Evolutionary conservation across 2,888 invertebrate species (phyloP).

Genomic region (Brachyptera risi): DNA sequence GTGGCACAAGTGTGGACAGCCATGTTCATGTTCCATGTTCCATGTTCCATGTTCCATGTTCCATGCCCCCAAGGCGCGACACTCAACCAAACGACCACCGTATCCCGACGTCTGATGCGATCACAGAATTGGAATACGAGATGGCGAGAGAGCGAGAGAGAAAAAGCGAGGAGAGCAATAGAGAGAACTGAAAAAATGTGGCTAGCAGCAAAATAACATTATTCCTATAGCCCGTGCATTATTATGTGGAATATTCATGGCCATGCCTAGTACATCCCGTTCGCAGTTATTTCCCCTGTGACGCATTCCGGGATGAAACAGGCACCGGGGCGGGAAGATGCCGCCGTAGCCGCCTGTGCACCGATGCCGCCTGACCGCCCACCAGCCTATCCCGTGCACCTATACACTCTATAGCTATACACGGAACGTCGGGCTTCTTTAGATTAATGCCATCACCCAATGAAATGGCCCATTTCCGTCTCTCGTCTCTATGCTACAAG

Average conservation of each 20-base stretch:
- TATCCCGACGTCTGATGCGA: not conserved
- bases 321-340: not conserved
- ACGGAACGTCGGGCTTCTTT: not conserved
- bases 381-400: not conserved
- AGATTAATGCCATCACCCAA: constrained; percentile 4
- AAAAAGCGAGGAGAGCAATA: too few species aligned
- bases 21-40: too few species aligned
- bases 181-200: too few species aligned
- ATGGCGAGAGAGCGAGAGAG: too few species aligned
- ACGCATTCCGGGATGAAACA: not conserved
- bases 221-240: constrained; percentile 1
- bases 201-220: constrained; percentile 3
- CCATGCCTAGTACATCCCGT: not conserved
- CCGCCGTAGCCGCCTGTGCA: not conserved
- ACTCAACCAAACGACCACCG: not conserved
- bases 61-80: too few species aligned
- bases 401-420: not conserved
- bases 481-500: not conserved
- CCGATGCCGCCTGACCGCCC: not conserved
- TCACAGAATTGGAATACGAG: constrained; percentile 8
- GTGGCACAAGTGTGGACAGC: too few species aligned
- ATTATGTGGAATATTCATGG: constrained; percentile 9
- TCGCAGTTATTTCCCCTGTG: constrained; percentile 5
- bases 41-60: too few species aligned
- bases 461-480: not conserved